phyloP scores from a whole-genome alignment of 2,888 invertebrate genomes.

The Tetanocera ferruginea region DNA sequence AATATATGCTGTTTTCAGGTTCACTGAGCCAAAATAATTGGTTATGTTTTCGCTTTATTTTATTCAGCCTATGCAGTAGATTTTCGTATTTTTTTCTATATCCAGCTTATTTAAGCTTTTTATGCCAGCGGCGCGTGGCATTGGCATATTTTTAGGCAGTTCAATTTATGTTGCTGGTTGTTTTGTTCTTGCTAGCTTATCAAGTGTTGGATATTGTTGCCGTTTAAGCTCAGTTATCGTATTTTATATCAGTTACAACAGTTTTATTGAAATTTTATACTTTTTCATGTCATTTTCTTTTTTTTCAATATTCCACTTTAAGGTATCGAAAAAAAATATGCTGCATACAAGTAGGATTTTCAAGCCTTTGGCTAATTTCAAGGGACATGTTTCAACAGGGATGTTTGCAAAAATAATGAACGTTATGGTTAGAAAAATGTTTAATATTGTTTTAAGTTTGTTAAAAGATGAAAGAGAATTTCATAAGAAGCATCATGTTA shows the following conservation, averaged over 20 bases:
- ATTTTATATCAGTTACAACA: neutral
- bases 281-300: neutral
- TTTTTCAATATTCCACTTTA: neutral
- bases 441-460: too few relatives aligned
- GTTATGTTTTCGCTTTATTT: slow-evolving; percentile 24
- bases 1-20: slow-evolving; percentile 38
- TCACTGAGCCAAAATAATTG: slow-evolving; percentile 46
- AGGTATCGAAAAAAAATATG: too few relatives aligned
- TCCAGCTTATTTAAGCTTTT: slow-evolving; percentile 6
- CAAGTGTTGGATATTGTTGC: neutral
- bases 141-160: slow-evolving; percentile 17
- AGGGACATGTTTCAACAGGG: too few relatives aligned
- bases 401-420: too few relatives aligned
- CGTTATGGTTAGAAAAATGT: too few relatives aligned
- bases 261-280: slow-evolving; percentile 11
- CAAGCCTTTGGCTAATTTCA: too few relatives aligned
- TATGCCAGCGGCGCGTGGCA: slow-evolving; percentile 4
- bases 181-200: neutral
- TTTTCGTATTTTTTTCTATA: slow-evolving; percentile 5
- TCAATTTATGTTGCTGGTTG: neutral
- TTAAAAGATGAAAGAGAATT: too few relatives aligned
- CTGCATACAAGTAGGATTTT: too few relatives aligned
- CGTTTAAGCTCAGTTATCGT: neutral
- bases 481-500: too few relatives aligned
- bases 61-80: neutral